Conservation (phyloP, 2,888 invertebrate species). For the Papilio elwesi region DNA sequence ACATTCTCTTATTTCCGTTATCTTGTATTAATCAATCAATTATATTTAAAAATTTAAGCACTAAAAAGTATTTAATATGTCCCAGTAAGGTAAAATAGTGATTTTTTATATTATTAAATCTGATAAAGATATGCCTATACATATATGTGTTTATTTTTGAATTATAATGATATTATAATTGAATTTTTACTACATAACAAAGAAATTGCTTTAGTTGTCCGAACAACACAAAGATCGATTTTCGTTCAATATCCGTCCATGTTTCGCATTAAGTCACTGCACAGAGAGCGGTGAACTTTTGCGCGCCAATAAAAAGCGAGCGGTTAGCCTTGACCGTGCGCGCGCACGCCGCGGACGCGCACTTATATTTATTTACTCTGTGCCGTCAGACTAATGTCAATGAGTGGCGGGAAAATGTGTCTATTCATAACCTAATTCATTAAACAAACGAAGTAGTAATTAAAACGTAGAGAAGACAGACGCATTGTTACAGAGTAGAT, state of each 20-base stretch:
- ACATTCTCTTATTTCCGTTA: neutral
- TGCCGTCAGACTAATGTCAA: conserved; percentile 22
- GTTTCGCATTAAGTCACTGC: conserved; percentile 40
- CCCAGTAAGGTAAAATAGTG: too few relatives aligned
- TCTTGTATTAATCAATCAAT: neutral
- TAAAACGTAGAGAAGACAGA: neutral
- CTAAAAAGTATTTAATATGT: too few relatives aligned
- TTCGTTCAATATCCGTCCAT: conserved; percentile 30
- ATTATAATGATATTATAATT: too few relatives aligned
- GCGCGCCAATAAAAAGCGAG: conserved; percentile 69
- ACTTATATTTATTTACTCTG: conserved; percentile 39
- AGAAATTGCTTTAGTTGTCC: neutral
- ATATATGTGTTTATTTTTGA: too few relatives aligned
- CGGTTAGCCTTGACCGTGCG: conserved; percentile 79
- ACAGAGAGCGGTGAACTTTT: conserved; percentile 74
- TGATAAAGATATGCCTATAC: too few relatives aligned
- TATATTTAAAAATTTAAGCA: too few relatives aligned
- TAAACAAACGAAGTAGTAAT: conserved; percentile 3
- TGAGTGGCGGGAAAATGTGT: conserved; percentile 25
- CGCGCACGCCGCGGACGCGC: conserved; percentile 47
- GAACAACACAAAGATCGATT: conserved; percentile 20
- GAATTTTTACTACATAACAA: too few relatives aligned
- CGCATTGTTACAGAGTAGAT: neutral
- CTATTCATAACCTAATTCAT: conserved; percentile 22
- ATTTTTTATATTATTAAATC: too few relatives aligned